These are phyloP conservation scores for Caerostris darwini DNA, from an alignment of 1,140 invertebrate species.

Conservation along the genomic window DNA sequence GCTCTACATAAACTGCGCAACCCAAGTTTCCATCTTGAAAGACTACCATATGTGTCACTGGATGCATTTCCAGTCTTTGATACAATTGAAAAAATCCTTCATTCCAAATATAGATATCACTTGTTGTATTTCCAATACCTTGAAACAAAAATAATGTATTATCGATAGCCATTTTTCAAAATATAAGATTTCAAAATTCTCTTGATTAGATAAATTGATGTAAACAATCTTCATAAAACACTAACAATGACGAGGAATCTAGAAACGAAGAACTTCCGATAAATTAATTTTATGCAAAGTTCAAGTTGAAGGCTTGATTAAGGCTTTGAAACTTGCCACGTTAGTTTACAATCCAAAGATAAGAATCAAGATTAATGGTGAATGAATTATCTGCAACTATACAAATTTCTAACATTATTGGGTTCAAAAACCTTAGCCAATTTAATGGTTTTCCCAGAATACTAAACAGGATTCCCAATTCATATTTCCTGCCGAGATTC, in stretches of 20 bases:
- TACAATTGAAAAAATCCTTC: not conserved
- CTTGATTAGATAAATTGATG: no score
- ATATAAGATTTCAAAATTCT: no score
- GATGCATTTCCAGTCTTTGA: constrained; percentile 37
- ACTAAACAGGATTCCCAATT: not conserved
- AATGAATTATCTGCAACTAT: not conserved
- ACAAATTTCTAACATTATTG: not conserved
- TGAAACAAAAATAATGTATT: not conserved
- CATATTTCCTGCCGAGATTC: not conserved
- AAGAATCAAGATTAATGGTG: not conserved
- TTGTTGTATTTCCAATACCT: constrained; percentile 18
- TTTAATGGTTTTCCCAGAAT: not conserved
- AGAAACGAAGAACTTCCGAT: no score
- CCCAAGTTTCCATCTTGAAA: constrained; percentile 12
- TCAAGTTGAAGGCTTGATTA: not conserved
- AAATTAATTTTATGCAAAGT: not conserved
- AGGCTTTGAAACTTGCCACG: no score
- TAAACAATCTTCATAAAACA: no score
- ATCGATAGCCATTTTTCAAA: no score
- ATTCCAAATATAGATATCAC: constrained; percentile 41
- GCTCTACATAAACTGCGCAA: constrained; percentile 15
- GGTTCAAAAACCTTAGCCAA: not conserved
- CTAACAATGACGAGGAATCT: no score
- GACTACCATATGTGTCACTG: constrained; percentile 24
- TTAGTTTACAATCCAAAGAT: not conserved